A percentile compares a stretch with the other conserved stretches of the same genome.
phyloP scores from a whole-genome alignment of 1,140 invertebrate genomes.

The Caenorhabditis tropicalis region DNA sequence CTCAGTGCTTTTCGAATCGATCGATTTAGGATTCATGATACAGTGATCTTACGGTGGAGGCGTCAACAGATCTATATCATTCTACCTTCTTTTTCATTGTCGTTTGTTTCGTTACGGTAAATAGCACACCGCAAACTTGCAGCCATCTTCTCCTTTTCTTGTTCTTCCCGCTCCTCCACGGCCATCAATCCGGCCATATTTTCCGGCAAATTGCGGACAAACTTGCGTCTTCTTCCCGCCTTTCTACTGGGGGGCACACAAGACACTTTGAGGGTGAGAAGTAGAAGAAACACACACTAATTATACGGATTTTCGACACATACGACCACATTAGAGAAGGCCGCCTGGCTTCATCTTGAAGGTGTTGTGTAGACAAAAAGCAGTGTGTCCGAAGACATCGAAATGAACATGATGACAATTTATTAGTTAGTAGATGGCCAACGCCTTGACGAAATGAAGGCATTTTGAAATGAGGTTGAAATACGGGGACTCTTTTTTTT shows the following conservation, averaged over 20 bases:
- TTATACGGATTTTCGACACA: constrained; percentile 29
- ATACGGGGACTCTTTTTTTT: not conserved
- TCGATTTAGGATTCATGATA: no score
- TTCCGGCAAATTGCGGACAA: constrained; percentile 41
- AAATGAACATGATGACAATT: constrained; percentile 15
- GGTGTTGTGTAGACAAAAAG: constrained; percentile 12
- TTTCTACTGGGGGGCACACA: not conserved
- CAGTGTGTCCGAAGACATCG: not conserved
- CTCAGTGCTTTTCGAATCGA: no score
- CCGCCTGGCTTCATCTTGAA: constrained; percentile 29
- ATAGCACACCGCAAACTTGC: constrained; percentile 37
- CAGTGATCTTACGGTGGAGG: not conserved
- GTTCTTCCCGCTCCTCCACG: not conserved
- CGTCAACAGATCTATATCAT: not conserved
- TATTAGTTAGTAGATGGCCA: not conserved
- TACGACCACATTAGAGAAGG: constrained; percentile 33
- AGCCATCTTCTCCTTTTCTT: constrained; percentile 6
- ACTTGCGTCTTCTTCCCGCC: constrained; percentile 16
- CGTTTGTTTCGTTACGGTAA: constrained; percentile 38
- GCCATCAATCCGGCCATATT: constrained; percentile 40
- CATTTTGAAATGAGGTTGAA: constrained; percentile 2
- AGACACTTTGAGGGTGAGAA: not conserved
- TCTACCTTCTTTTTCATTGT: not conserved
- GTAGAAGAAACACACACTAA: constrained; percentile 32
- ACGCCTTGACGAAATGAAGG: not conserved